Percentiles rank a stretch among this genome's conserved stretches.
These are phyloP conservation scores for Dunckerocampus dactyliophorus DNA, from an alignment of 2,113 vertebrate species.

Conservation along the genomic window DNA sequence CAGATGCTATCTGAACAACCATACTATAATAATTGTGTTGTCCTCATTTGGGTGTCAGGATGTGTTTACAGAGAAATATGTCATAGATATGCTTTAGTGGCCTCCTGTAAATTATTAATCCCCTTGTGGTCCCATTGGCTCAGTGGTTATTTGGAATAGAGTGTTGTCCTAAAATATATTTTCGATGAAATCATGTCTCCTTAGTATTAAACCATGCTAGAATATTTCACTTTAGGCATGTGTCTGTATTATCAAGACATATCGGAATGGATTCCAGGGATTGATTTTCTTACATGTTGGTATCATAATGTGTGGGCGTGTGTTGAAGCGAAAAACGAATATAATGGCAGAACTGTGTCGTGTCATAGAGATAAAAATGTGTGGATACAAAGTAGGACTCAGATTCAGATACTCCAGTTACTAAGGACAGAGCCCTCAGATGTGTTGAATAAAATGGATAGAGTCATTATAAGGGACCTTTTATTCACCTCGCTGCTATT, in stretches of 20 bases:
- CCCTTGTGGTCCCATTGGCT: slow-evolving; percentile 33
- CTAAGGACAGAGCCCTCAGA: too few species aligned
- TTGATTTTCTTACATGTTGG: slow-evolving; percentile 19
- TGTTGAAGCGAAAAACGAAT: slow-evolving; percentile 15
- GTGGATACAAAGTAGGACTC: too few species aligned
- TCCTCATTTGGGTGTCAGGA: not conserved
- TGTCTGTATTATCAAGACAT: slow-evolving; percentile 14
- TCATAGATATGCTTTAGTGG: slow-evolving; percentile 45
- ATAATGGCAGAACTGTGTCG: slow-evolving; percentile 8
- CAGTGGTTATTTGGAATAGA: not conserved
- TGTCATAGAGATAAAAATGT: too few species aligned
- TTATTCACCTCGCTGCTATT: not conserved
- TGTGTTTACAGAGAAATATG: not conserved
- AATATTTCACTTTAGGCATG: not conserved
- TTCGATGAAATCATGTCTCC: not conserved
- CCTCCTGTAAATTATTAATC: slow-evolving; percentile 67
- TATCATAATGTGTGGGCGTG: slow-evolving; percentile 19
- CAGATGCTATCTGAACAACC: not conserved
- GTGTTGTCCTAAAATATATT: not conserved
- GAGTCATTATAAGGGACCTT: too few species aligned
- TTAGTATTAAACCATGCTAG: not conserved
- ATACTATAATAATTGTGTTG: not conserved
- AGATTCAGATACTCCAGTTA: too few species aligned
- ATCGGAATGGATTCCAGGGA: slow-evolving; percentile 13
- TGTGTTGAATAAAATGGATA: too few species aligned